Evolutionary conservation across 2,113 vertebrate genomes (phyloP).

Genomic region (Hepsetus odoe): DNA sequence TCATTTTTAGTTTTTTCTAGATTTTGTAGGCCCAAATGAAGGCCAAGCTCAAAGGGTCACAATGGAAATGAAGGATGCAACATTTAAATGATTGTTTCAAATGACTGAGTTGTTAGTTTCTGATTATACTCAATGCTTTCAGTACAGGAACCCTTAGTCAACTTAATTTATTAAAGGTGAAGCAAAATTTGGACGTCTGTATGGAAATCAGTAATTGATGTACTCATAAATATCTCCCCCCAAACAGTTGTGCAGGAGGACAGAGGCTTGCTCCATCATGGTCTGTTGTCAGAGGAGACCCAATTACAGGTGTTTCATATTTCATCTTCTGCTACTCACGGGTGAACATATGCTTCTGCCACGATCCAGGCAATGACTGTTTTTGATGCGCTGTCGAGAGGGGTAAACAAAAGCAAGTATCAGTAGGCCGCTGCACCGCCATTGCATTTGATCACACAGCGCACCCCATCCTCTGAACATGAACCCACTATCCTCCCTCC

Average conservation of each 20-base stretch:
- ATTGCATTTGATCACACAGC: constrained; percentile 14
- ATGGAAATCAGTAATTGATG: constrained; percentile 10
- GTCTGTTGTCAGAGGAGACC: constrained; percentile 55
- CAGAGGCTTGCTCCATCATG: constrained; percentile 32
- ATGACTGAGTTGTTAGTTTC: no score
- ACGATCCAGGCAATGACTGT: constrained; percentile 21
- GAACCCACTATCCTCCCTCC: constrained; percentile 11
- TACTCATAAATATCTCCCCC: constrained; percentile 28
- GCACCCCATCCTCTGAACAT: constrained; percentile 33
- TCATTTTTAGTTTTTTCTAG: no score
- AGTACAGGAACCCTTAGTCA: neutral
- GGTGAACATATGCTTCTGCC: constrained; percentile 38
- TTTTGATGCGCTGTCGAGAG: constrained; percentile 58
- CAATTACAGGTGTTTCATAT: constrained; percentile 64
- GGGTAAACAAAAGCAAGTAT: constrained; percentile 61
- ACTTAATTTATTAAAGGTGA: neutral
- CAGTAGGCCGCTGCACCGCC: constrained; percentile 39
- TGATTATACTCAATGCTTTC: neutral
- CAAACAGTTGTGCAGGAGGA: constrained; percentile 33
- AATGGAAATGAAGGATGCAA: no score
- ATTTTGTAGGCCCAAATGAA: no score
- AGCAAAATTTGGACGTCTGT: neutral
- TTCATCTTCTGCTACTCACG: constrained; percentile 38
- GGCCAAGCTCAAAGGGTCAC: no score
- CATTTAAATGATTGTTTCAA: no score